A percentile compares a stretch with the other conserved stretches of the same genome.
phyloP scores from a whole-genome alignment of 2,888 invertebrate species.

The Aplocera efformata region DNA sequence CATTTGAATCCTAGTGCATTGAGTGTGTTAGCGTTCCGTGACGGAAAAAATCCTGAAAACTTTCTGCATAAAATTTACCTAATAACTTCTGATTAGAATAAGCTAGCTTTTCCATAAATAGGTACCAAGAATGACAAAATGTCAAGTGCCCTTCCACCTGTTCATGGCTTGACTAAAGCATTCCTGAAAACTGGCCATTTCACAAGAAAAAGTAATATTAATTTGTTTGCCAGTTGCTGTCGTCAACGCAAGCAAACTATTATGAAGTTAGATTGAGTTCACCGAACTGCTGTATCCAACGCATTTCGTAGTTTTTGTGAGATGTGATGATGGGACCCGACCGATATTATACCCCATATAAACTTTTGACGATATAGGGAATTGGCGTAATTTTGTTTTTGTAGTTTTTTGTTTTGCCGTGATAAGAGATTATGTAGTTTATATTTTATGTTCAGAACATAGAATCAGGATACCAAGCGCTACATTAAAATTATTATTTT shows the following conservation, averaged over 20 bases:
- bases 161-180: not conserved
- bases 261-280: constrained; percentile 66
- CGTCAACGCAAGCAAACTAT: constrained; percentile 48
- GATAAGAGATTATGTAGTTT: constrained; percentile 3
- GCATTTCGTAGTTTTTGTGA: constrained; percentile 44
- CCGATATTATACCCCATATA: constrained; percentile 17
- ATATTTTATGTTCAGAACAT: too few relatives aligned
- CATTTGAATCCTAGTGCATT: too few relatives aligned
- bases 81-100: too few relatives aligned
- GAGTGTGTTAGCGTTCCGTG: too few relatives aligned
- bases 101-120: too few relatives aligned
- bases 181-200: not conserved
- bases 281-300: constrained; percentile 36
- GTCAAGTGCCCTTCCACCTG: too few relatives aligned
- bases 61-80: too few relatives aligned
- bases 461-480: too few relatives aligned
- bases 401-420: constrained; percentile 11
- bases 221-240: constrained; percentile 31
- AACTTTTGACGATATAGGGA: constrained; percentile 19
- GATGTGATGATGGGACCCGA: constrained; percentile 21
- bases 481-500: too few relatives aligned
- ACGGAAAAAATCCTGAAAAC: too few relatives aligned
- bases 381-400: constrained; percentile 15
- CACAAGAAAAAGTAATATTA: constrained; percentile 22
- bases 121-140: too few relatives aligned